Evolutionary conservation across 2,888 invertebrate genomes (phyloP).

Genomic region (Linnaemya tessellans): DNA sequence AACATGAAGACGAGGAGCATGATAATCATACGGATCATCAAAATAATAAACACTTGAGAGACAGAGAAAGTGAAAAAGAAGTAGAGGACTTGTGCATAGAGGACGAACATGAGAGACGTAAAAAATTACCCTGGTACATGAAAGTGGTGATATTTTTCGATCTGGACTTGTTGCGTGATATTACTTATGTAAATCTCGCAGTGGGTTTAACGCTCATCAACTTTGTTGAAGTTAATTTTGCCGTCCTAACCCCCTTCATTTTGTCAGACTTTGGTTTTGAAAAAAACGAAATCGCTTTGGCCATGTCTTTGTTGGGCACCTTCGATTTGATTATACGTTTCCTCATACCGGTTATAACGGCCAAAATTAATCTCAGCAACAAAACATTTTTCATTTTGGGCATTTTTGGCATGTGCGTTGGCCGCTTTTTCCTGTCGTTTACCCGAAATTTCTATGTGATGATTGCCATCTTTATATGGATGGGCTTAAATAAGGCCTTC

Average conservation of each 20-base stretch:
- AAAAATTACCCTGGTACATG: constrained; percentile 84
- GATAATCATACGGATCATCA: constrained; percentile 20
- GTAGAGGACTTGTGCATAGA: constrained; percentile 70
- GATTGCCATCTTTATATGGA: constrained; percentile 86
- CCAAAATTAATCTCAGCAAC: constrained; percentile 88
- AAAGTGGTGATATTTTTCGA: constrained; percentile 88
- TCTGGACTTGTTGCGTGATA: constrained; percentile 87
- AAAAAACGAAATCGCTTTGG: constrained; percentile 85
- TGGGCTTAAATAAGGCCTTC: constrained; percentile 89
- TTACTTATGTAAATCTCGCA: constrained; percentile 88
- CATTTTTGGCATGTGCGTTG: constrained; percentile 87
- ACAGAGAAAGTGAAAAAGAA: constrained; percentile 29
- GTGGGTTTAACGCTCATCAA: constrained; percentile 88
- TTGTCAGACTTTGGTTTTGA: constrained; percentile 86
- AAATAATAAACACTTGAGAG: constrained; percentile 20
- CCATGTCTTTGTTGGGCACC: constrained; percentile 88
- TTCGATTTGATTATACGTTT: constrained; percentile 87
- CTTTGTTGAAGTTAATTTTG: constrained; percentile 89
- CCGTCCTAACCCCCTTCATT: constrained; percentile 89
- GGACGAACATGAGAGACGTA: constrained; percentile 77
- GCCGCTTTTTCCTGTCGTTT: constrained; percentile 85
- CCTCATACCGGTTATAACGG: constrained; percentile 87
- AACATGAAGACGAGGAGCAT: constrained; percentile 65
- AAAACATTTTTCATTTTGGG: constrained; percentile 88
- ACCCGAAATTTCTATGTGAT: constrained; percentile 85